These are phyloP conservation scores for Strix occidentalis DNA, from an alignment of 2,797 vertebrate species.

Conservation along the genomic window DNA sequence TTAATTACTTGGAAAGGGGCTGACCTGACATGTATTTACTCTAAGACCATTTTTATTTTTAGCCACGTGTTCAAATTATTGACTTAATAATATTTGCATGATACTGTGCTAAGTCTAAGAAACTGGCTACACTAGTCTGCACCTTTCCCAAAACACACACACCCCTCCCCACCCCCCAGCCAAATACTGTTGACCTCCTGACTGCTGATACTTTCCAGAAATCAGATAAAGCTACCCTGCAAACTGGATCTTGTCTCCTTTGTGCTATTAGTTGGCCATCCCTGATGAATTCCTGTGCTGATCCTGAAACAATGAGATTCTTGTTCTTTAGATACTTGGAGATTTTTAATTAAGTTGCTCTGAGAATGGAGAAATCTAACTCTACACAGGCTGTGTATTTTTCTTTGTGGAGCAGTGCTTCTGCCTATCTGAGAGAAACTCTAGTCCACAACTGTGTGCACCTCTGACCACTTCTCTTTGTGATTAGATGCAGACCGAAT, in stretches of 20 bases:
- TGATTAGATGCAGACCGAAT: neutral
- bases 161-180: rapidly evolving
- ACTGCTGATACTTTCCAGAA: neutral
- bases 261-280: neutral
- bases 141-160: neutral
- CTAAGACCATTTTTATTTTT: neutral
- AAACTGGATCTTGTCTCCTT: neutral
- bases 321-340: neutral
- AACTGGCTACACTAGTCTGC: neutral
- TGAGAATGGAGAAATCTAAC: neutral
- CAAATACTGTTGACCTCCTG: neutral
- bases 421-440: neutral
- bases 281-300: neutral
- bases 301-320: neutral
- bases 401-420: neutral
- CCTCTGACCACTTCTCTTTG: neutral
- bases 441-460: neutral
- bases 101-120: neutral
- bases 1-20: neutral
- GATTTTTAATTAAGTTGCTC: neutral
- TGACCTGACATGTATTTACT: neutral
- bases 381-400: neutral
- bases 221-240: neutral
- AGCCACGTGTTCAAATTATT: neutral
- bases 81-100: neutral